phyloP scores from a whole-genome alignment of 2,797 vertebrate species.

The Fratercula arctica region DNA sequence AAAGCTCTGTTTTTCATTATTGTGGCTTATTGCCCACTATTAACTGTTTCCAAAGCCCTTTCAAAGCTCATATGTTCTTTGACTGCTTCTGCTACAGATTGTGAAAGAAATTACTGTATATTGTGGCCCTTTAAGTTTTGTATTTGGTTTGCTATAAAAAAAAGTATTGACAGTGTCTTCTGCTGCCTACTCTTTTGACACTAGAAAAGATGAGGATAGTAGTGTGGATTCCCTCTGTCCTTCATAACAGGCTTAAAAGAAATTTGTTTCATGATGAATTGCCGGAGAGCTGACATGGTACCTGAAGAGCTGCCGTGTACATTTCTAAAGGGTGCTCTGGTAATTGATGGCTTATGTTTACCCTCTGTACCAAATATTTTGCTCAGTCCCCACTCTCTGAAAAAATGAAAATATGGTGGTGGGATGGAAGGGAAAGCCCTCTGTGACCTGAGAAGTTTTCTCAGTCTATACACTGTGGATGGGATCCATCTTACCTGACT shows the following conservation, averaged over 20 bases:
- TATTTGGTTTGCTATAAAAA: constrained; percentile 20
- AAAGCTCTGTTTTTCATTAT: constrained; percentile 55
- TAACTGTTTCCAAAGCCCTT: constrained; percentile 1
- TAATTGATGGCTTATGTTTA: background rate
- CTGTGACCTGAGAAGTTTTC: background rate
- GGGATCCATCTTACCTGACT: background rate
- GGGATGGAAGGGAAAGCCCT: background rate
- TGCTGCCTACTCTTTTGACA: background rate
- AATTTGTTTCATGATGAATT: background rate
- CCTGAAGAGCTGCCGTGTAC: background rate
- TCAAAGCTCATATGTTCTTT: background rate
- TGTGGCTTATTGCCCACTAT: constrained; percentile 10
- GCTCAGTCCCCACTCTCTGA: background rate
- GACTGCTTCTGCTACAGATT: constrained; percentile 21
- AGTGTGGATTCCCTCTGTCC: background rate
- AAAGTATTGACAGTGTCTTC: background rate
- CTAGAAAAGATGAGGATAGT: background rate
- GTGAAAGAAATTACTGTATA: background rate
- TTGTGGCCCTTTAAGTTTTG: constrained; percentile 16
- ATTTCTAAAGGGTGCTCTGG: background rate
- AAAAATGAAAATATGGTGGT: background rate
- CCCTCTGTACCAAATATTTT: background rate
- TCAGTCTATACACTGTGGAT: background rate
- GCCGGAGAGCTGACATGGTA: background rate
- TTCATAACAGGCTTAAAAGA: background rate